phyloP scores from a whole-genome alignment of 2,797 vertebrate genomes.

The Scyliorhinus canicula region DNA sequence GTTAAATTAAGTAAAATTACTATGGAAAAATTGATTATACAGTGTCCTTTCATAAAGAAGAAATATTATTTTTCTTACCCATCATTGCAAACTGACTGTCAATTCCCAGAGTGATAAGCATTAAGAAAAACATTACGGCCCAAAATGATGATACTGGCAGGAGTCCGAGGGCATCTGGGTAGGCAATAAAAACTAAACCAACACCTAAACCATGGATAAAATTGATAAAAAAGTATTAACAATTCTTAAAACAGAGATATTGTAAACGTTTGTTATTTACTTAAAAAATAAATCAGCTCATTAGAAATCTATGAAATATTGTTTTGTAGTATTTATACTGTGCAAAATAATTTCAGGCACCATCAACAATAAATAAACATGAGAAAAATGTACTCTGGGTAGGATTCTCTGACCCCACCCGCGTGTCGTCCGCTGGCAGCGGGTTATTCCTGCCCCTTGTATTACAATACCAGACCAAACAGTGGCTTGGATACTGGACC shows the following conservation, averaged over 20 bases:
- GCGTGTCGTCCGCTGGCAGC: no score
- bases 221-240: not conserved
- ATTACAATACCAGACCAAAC: no score
- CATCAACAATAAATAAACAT: not conserved
- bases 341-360: no score
- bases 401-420: no score
- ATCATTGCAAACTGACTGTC: conserved; percentile 85
- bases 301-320: not conserved
- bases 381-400: not conserved
- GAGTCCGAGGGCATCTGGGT: conserved; percentile 80
- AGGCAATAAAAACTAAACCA: conserved; percentile 85
- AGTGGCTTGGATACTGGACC: no score
- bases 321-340: not conserved
- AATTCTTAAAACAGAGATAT: not conserved
- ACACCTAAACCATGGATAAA: conserved; percentile 65
- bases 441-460: no score
- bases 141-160: conserved; percentile 81
- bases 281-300: not conserved
- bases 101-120: conserved; percentile 84
- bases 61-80: conserved; percentile 59
- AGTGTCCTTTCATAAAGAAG: not conserved
- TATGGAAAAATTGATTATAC: not conserved
- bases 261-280: not conserved
- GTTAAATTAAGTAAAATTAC: not conserved
- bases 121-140: conserved; percentile 91